Base-by-base conservation (phyloP, 2,113 vertebrate genomes). In the Sinocyclocheilus grahami region DNA sequence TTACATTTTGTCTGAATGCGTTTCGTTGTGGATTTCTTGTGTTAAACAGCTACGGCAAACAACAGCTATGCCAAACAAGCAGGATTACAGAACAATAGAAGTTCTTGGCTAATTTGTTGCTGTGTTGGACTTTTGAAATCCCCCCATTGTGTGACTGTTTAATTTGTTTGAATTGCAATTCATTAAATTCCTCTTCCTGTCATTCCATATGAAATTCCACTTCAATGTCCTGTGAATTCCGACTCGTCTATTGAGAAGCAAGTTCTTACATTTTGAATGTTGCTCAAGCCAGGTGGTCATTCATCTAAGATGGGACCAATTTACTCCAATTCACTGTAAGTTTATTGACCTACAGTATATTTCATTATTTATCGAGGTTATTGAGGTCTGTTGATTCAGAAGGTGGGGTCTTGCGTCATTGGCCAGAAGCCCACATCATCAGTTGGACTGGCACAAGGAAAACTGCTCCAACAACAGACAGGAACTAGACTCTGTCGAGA, bases 361-460 rank as follows among this genome's bases (percentile, higher is more conserved):
- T 14, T 60, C 2, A 39, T 63, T 22, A 80, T 62, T 79, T 39
- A 78, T 60, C 0, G 1, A 60, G 11, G 18, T 79, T 42, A 42
- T 18, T 63, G 33, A 80, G 12, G 58, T 63, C 10, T 88, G 72
- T 90, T 86, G 76, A 84, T 88, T 87, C 37, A 81, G 71, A 72
- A 80, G 87, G 86, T 69, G 88, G 74, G 60, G 24, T 60, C 71
- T 77, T 3, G 24, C 13, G 14, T 39, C 33, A 24, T 0, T 39
- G 55, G 18, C 33, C 18, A n/a, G 20, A 22, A 62, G 55, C 55
- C 2, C 58, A 42, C 27, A 58, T 39, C 22, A 79, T 63, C 58
- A 63, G 10, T 60, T 78, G 13, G 37, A 18, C 53, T 62, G 37
- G 39, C 27, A 27, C 55, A 22, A 69, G 42, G n/a, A 53, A 10